Evolutionary conservation across 2,888 invertebrate genomes (phyloP).

Genomic region (Hydraecia micacea): DNA sequence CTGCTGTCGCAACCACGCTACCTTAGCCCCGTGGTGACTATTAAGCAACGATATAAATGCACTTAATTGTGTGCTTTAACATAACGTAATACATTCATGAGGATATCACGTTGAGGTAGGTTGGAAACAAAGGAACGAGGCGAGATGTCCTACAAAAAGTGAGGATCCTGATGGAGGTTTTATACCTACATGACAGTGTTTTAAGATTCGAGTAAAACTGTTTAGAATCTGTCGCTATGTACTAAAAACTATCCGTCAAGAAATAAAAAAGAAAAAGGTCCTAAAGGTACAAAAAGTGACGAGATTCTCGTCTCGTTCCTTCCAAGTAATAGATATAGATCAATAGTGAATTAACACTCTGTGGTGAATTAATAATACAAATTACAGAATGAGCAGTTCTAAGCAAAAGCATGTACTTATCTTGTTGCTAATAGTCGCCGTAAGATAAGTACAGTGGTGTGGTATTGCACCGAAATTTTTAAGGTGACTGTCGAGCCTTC

Average conservation of each 20-base stretch:
- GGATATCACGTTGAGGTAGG: no score
- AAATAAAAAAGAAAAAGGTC: not conserved
- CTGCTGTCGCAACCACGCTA: not conserved
- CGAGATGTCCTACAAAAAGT: no score
- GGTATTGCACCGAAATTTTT: slow-evolving; percentile 11
- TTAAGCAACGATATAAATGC: slow-evolving; percentile 4
- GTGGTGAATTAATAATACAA: not conserved
- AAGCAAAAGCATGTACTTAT: not conserved
- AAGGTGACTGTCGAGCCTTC: not conserved
- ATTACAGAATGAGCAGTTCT: not conserved
- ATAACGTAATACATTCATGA: not conserved
- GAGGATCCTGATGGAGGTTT: no score
- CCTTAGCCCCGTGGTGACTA: not conserved
- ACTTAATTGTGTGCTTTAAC: not conserved
- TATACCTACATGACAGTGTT: no score
- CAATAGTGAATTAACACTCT: no score
- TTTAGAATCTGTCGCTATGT: no score
- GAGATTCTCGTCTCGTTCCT: not conserved
- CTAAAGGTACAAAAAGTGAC: no score
- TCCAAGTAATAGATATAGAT: not conserved
- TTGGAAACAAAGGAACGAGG: no score
- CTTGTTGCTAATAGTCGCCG: not conserved
- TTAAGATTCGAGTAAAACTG: no score
- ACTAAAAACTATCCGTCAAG: not conserved
- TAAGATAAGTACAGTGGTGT: not conserved